A percentile compares a stretch with the other conserved stretches of the same genome.
phyloP scores from a whole-genome alignment of 2,888 invertebrate genomes.

The Cerastis rubricosa region DNA sequence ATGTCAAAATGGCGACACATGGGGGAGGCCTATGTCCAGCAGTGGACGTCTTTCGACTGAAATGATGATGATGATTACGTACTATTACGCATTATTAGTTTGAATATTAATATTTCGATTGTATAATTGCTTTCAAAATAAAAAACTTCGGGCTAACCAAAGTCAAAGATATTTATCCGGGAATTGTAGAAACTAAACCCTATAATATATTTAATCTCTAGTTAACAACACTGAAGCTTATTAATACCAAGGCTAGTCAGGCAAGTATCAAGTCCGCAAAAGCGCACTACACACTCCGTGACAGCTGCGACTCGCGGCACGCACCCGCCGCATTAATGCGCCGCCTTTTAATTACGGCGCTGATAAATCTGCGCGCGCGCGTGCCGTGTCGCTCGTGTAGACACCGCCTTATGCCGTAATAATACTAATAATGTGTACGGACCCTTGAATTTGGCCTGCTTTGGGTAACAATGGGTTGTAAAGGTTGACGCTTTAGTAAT shows the following conservation, averaged over 20 bases:
- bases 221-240: neutral
- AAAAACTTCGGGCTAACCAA: neutral
- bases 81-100: neutral
- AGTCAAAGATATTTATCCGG: neutral
- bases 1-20: too few relatives aligned
- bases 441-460: conserved; percentile 51
- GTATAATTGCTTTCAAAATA: neutral
- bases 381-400: conserved; percentile 82
- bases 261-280: conserved; percentile 73
- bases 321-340: conserved; percentile 87
- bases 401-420: conserved; percentile 80
- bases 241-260: neutral
- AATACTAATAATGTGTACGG: conserved; percentile 65
- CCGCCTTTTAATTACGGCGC: conserved; percentile 88
- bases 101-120: neutral
- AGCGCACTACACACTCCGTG: conserved; percentile 67
- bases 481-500: conserved; percentile 40
- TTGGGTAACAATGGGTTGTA: conserved; percentile 44
- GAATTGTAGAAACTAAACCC: neutral
- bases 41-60: too few relatives aligned
- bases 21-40: too few relatives aligned
- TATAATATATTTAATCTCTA: neutral
- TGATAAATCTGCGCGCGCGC: conserved; percentile 90
- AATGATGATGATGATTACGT: too few relatives aligned
- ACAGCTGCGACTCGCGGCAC: conserved; percentile 86